Percentiles rank a stretch among this genome's conserved stretches.
Conservation (phyloP, 2,888 invertebrate genomes). For the Acronicta leporina region DNA sequence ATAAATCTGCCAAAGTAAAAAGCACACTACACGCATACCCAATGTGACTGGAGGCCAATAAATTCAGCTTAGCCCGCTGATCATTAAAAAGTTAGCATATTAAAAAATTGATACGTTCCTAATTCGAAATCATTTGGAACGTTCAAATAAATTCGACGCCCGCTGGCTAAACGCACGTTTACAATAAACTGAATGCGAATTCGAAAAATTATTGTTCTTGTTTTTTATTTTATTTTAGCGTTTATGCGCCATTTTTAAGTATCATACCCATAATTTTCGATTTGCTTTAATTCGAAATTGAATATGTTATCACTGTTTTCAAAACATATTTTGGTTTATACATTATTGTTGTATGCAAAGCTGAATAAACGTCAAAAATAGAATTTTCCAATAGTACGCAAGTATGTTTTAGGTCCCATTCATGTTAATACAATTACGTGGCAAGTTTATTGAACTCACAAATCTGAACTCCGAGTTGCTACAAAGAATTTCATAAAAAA, state of each 20-base stretch:
- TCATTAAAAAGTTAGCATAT: slow-evolving; percentile 58
- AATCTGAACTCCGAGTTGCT: too few relatives aligned
- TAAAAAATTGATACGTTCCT: slow-evolving; percentile 75
- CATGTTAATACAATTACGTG: too few relatives aligned
- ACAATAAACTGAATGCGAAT: slow-evolving; percentile 72
- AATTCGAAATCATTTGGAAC: slow-evolving; percentile 73
- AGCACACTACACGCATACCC: slow-evolving; percentile 20
- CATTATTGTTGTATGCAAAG: too few relatives aligned
- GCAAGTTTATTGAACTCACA: too few relatives aligned
- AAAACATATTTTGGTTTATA: too few relatives aligned
- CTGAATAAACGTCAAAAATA: too few relatives aligned
- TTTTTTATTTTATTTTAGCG: slow-evolving; percentile 26
- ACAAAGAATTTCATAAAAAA: too few relatives aligned
- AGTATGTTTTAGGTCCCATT: too few relatives aligned
- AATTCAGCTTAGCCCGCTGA: slow-evolving; percentile 50
- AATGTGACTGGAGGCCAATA: slow-evolving; percentile 43
- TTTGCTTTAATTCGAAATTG: background rate
- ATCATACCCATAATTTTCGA: slow-evolving; percentile 10
- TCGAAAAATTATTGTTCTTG: slow-evolving; percentile 51
- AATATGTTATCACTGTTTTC: background rate
- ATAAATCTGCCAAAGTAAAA: slow-evolving; percentile 37
- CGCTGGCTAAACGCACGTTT: slow-evolving; percentile 61
- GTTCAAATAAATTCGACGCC: slow-evolving; percentile 65
- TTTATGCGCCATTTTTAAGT: slow-evolving; percentile 26
- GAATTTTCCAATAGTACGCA: too few relatives aligned